Base-by-base conservation (phyloP, 2,888 invertebrate genomes). In the Hirtodrosophila duncani region DNA sequence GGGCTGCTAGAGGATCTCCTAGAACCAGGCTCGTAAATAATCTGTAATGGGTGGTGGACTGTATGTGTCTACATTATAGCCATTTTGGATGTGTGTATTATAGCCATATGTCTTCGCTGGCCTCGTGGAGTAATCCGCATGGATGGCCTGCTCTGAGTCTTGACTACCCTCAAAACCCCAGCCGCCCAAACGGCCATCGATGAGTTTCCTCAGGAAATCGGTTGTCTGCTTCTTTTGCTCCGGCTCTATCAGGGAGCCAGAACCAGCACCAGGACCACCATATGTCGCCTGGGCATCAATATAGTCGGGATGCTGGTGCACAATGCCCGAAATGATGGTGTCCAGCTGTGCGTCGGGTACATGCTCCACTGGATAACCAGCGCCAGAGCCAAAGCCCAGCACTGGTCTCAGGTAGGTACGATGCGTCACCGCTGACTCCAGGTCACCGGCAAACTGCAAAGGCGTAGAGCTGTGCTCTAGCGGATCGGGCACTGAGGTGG, bases 301-400 rank as follows among this genome's bases (percentile, higher is more conserved):
- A 20, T 84, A 84, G 4, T 74, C 78, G 1, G 84, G 79, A 70
- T 86, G 85, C 27, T 59, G 62, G 29, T 78, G 69, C 2, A 86
- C 60, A 34, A 85, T 80, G 20, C 81, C 78, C 5, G 79, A 65
- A 9, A 86, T 85, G 2, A 85, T 70, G 38, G 65, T 69, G 48
- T 85, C 84, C 43, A 86, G 66, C 2, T 82, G 70, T 1, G 67
- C 62, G 45, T 83, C 68, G 13, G 79, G 56, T 6, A 70, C 18
- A 21, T 62, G 67, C 21, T 68, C 67, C 21, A 65, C 59, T 23
- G 82, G 77, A 60, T 77, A 82, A 9, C 65, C 66, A 13, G 51
- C 36, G 17, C 44, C 58, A 5, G 56, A 34, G 20, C 41, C 58
- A 5, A 58, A 34, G 20, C 41, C 43, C 11, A 51, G 37, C 31